These are phyloP conservation scores for Oreochromis aureus DNA, from an alignment of 2,113 vertebrate species.

Conservation along the genomic window DNA sequence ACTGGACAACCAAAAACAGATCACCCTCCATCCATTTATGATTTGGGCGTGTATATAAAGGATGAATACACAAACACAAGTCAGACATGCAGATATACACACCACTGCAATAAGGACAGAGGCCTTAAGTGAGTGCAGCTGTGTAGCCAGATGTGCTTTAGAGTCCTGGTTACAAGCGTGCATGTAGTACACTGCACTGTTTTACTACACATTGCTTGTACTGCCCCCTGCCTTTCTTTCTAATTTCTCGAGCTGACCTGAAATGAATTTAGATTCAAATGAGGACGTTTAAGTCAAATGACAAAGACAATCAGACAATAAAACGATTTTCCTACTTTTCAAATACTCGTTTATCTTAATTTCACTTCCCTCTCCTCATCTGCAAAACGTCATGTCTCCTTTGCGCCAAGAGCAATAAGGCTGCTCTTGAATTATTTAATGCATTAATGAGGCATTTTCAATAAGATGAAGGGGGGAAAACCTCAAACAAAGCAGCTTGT, in stretches of 20 bases:
- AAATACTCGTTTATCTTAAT: neutral
- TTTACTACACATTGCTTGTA: neutral
- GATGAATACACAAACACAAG: conserved; percentile 16
- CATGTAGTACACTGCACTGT: neutral
- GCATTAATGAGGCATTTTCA: neutral
- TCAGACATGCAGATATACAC: conserved; percentile 10
- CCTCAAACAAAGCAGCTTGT: neutral
- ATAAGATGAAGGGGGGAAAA: neutral
- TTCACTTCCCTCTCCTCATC: neutral
- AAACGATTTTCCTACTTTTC: neutral
- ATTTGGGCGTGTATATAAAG: conserved; percentile 17
- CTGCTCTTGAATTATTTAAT: neutral
- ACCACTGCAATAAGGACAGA: conserved; percentile 1
- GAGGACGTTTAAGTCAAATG: neutral
- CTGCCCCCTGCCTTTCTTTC: neutral
- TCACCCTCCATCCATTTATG: conserved; percentile 39
- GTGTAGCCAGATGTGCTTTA: conserved; percentile 57
- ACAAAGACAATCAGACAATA: neutral
- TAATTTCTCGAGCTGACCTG: neutral
- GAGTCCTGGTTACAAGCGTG: conserved; percentile 33
- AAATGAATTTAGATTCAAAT: neutral
- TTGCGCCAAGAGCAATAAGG: neutral
- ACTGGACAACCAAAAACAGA: conserved; percentile 45
- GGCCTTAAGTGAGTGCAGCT: conserved; percentile 49
- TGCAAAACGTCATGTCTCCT: neutral